A percentile compares a stretch with the other conserved stretches of the same genome.
These are phyloP conservation scores for Gnatocerus cornutus DNA, from an alignment of 2,888 invertebrate genomes.

Conservation along the genomic window DNA sequence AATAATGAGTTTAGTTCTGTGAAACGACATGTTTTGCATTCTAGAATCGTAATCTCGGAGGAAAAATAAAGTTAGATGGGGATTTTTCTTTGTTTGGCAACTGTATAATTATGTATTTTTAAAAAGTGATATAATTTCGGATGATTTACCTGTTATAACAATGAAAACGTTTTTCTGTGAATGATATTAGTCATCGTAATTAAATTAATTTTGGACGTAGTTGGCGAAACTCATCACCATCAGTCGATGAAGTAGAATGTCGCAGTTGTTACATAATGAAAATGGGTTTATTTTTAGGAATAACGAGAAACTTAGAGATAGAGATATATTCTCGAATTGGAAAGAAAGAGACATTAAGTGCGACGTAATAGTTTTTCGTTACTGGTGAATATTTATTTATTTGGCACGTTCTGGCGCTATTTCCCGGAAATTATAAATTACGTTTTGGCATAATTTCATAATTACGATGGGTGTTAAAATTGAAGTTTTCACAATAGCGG, in stretches of 20 bases:
- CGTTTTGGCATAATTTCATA: constrained; percentile 39
- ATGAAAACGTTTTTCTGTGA: constrained; percentile 31
- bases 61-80: constrained; percentile 4
- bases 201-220: constrained; percentile 17
- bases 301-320: constrained; percentile 21
- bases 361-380: constrained; percentile 40
- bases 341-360: constrained; percentile 28
- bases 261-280: constrained; percentile 46
- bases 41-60: constrained; percentile 27
- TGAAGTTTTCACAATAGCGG: constrained; percentile 2
- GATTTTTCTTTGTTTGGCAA: constrained; percentile 10
- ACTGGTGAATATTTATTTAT: constrained; percentile 40
- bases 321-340: not conserved
- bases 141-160: constrained; percentile 14
- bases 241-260: constrained; percentile 40
- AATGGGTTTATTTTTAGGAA: constrained; percentile 46
- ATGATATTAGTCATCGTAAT: constrained; percentile 30
- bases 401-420: constrained; percentile 44
- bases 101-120: constrained; percentile 9
- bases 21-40: constrained; percentile 44
- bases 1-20: constrained; percentile 49
- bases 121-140: constrained; percentile 25
- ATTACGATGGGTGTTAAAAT: constrained; percentile 2
- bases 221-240: constrained; percentile 16
- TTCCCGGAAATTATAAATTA: constrained; percentile 46